These are phyloP conservation scores for Sciurus vulgaris DNA, from an alignment of 2,797 vertebrate species.

Conservation along the genomic window DNA sequence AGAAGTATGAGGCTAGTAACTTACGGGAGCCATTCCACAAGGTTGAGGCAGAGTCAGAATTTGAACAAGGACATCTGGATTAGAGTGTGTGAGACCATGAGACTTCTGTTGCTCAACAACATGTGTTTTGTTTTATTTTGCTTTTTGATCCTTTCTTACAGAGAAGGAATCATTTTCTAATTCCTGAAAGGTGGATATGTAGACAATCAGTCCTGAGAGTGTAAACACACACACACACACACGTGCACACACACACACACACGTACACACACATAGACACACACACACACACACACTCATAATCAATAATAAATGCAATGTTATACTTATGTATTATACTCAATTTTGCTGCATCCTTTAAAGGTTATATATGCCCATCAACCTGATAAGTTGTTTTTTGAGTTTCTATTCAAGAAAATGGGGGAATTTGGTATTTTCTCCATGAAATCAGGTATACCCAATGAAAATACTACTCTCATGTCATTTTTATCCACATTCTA, in stretches of 20 bases:
- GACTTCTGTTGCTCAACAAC: neutral
- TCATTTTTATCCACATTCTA: neutral
- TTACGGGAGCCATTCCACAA: neutral
- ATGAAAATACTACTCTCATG: neutral
- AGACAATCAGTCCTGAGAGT: neutral
- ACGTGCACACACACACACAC: fast-evolving
- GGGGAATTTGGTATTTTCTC: conserved; percentile 5
- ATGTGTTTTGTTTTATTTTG: neutral
- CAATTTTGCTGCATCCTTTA: neutral
- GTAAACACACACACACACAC: no score
- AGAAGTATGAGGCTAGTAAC: neutral
- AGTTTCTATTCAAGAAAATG: neutral
- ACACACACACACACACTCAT: fast-evolving
- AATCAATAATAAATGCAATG: neutral
- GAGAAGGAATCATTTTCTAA: neutral
- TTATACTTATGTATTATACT: neutral
- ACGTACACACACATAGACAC: no score
- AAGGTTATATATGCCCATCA: neutral
- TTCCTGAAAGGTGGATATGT: neutral
- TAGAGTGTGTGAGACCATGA: neutral
- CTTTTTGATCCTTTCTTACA: neutral
- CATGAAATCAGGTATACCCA: neutral
- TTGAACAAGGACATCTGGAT: neutral
- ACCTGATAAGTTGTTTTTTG: neutral
- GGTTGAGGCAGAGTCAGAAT: neutral